Percentiles rank a stretch among this genome's conserved stretches.
Evolutionary conservation across 1,140 invertebrate species (phyloP).

Genomic region (Drosophila miranda): DNA sequence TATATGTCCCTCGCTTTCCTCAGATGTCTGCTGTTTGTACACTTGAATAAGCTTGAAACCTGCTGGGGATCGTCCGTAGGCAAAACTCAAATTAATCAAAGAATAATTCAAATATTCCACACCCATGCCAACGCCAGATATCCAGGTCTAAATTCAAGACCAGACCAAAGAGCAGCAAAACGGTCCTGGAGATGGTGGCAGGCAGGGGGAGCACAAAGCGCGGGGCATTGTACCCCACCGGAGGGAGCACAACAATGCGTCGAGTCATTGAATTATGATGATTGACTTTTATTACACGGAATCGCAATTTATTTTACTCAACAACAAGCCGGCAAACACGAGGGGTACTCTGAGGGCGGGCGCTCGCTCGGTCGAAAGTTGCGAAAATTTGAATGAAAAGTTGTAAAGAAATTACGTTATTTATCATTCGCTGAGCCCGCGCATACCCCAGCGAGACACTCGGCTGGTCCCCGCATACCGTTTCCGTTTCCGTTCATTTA

Average conservation of each 20-base stretch:
- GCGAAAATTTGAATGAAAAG: conserved; percentile 74
- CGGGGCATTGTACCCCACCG: conserved; percentile 1
- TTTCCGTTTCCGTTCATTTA: conserved; percentile 78
- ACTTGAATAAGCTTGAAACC: background rate
- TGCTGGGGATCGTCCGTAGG: background rate
- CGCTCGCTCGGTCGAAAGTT: conserved; percentile 61
- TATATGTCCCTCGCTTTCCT: too few species aligned
- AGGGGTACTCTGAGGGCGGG: conserved; percentile 13
- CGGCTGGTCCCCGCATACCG: conserved; percentile 47
- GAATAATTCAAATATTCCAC: conserved; percentile 36
- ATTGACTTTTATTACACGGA: conserved; percentile 80
- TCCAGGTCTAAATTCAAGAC: background rate
- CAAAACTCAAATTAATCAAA: conserved; percentile 40
- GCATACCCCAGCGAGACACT: conserved; percentile 8
- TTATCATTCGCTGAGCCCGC: conserved; percentile 66
- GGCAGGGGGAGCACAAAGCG: background rate
- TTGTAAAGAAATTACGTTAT: conserved; percentile 80
- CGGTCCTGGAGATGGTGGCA: conserved; percentile 19
- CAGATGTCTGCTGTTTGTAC: too few species aligned
- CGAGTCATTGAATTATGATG: conserved; percentile 78
- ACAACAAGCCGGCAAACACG: conserved; percentile 45
- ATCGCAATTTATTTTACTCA: conserved; percentile 81
- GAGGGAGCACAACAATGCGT: conserved; percentile 50
- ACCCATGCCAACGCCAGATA: background rate
- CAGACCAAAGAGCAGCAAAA: conserved; percentile 9